A percentile compares a stretch with the other conserved stretches of the same genome.
Evolutionary conservation across 2,888 invertebrate genomes (phyloP).

Genomic region (Scaptodrosophila latifasciaeformis): DNA sequence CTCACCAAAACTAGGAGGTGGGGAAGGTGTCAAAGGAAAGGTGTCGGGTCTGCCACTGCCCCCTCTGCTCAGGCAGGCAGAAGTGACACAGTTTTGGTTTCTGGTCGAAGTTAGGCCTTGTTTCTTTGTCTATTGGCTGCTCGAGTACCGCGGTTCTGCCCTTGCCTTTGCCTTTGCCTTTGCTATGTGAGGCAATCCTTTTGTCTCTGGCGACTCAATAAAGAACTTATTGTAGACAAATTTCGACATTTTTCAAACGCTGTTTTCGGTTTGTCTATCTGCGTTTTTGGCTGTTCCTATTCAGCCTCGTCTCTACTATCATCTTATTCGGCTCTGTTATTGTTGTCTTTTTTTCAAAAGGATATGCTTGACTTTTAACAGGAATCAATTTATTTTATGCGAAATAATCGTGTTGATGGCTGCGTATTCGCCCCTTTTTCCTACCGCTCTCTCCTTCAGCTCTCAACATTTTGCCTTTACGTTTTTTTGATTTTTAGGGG

Average conservation of each 20-base stretch:
- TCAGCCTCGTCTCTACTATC: too few species aligned
- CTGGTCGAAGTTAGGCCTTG: slow-evolving; percentile 8
- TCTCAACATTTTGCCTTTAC: slow-evolving; percentile 13
- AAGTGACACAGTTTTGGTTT: slow-evolving; percentile 50
- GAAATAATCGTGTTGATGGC: slow-evolving; percentile 74
- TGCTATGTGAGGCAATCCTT: slow-evolving; percentile 46
- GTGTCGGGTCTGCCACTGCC: slow-evolving; percentile 38
- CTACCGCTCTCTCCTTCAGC: neutral
- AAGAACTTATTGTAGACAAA: slow-evolving; percentile 71
- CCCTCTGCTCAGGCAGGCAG: slow-evolving; percentile 43
- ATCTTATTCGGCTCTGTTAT: too few species aligned
- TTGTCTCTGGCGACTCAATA: slow-evolving; percentile 65
- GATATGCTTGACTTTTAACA: slow-evolving; percentile 70
- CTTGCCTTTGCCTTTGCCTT: slow-evolving; percentile 54
- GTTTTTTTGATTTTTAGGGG: slow-evolving; percentile 30
- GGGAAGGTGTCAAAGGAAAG: slow-evolving; percentile 60
- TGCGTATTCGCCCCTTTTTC: slow-evolving; percentile 70
- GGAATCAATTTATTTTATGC: slow-evolving; percentile 73
- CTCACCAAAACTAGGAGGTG: slow-evolving; percentile 3
- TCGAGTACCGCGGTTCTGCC: slow-evolving; percentile 44
- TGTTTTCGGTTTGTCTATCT: slow-evolving; percentile 48
- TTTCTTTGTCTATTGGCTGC: slow-evolving; percentile 31
- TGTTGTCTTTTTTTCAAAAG: slow-evolving; percentile 40
- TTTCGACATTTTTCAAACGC: slow-evolving; percentile 61
- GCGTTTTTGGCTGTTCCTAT: slow-evolving; percentile 24